Evolutionary conservation across 92 coral and sea anemone species (phyloP).

Genomic region (Chrysogorgia sp.): DNA sequence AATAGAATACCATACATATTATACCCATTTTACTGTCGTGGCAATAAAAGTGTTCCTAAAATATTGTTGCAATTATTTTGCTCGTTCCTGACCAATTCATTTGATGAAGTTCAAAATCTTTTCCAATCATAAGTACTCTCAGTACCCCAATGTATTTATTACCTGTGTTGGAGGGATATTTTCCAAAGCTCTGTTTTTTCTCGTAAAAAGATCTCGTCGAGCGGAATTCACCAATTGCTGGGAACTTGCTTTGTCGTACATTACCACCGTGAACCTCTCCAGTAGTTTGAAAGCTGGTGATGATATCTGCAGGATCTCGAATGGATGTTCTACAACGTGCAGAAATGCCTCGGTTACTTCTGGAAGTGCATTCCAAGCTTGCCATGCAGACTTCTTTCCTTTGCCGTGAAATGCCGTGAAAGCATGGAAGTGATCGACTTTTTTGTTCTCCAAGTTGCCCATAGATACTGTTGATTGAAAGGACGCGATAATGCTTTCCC

Average conservation of each 20-base stretch:
- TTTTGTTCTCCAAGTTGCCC: constrained; percentile 29
- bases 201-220: constrained; percentile 44
- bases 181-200: constrained; percentile 26
- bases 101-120: too few relatives aligned
- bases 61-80: too few relatives aligned
- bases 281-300: constrained; percentile 28
- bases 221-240: constrained; percentile 25
- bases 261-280: constrained; percentile 44
- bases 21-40: too few relatives aligned
- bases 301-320: constrained; percentile 21
- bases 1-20: too few relatives aligned
- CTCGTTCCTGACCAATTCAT: too few relatives aligned
- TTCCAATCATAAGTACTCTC: constrained; percentile 1
- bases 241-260: constrained; percentile 43
- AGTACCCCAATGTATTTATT: constrained; percentile 1
- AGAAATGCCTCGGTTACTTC: constrained; percentile 29
- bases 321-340: constrained; percentile 27
- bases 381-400: constrained; percentile 37
- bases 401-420: constrained; percentile 47
- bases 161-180: constrained; percentile 57
- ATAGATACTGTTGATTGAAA: constrained; percentile 26
- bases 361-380: constrained; percentile 33
- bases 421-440: constrained; percentile 22
- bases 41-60: too few relatives aligned
- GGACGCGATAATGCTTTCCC: constrained; percentile 21